These are phyloP conservation scores for Phaedon cochleariae DNA, from an alignment of 2,888 invertebrate genomes.

Conservation along the genomic window DNA sequence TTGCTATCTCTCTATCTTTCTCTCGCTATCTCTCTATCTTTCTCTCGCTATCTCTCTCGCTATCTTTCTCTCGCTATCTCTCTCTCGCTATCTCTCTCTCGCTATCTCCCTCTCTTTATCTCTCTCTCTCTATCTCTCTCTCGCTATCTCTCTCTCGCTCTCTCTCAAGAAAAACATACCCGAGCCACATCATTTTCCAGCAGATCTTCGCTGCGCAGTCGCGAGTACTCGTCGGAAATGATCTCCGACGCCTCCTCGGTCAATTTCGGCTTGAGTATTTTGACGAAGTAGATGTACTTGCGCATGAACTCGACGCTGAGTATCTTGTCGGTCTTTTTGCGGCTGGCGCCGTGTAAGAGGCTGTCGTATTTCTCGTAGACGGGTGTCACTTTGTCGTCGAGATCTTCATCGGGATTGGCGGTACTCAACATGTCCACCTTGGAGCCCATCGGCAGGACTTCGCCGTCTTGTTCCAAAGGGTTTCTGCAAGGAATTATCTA, in stretches of 20 bases:
- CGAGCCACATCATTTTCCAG: slow-evolving; percentile 89
- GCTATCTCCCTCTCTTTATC: too few species aligned
- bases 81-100: too few species aligned
- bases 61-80: too few species aligned
- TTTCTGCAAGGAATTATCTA: slow-evolving; percentile 68
- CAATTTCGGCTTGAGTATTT: slow-evolving; percentile 88
- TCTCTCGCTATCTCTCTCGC: too few species aligned
- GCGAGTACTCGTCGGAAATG: slow-evolving; percentile 94
- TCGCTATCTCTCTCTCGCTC: too few species aligned
- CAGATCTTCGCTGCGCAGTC: slow-evolving; percentile 87
- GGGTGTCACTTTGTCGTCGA: slow-evolving; percentile 71
- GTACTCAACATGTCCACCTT: slow-evolving; percentile 88
- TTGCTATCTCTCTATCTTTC: too few species aligned
- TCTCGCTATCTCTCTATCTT: too few species aligned
- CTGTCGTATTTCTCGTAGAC: slow-evolving; percentile 95
- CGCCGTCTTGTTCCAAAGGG: slow-evolving; percentile 94
- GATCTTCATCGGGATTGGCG: slow-evolving; percentile 77
- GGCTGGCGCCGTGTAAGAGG: slow-evolving; percentile 82
- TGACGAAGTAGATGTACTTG: slow-evolving; percentile 97
- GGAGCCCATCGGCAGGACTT: slow-evolving; percentile 85
- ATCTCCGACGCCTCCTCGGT: slow-evolving; percentile 88
- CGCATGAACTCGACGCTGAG: slow-evolving; percentile 93
- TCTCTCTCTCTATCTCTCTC: too few species aligned
- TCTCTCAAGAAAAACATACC: slow-evolving; percentile 68
- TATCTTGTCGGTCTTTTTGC: slow-evolving; percentile 84